Conservation (phyloP, 1,140 invertebrate species). For the Charaxes varanes region DNA sequence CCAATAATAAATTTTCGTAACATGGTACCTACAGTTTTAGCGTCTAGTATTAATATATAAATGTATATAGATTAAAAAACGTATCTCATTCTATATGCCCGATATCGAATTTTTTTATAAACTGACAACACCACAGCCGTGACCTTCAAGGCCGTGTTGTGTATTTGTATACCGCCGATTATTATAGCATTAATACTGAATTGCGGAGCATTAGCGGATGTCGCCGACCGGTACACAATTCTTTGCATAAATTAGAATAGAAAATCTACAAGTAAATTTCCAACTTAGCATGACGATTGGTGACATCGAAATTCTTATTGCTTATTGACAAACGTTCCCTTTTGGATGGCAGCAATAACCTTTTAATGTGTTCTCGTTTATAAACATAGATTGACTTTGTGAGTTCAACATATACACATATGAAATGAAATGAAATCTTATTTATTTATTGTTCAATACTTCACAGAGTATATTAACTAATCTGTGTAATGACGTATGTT, state of each 20-base stretch:
- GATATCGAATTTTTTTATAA: not conserved
- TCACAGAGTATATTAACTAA: too few species aligned
- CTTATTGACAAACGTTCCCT: slow-evolving; percentile 20
- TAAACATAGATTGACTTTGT: too few species aligned
- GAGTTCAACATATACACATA: too few species aligned
- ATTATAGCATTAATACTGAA: slow-evolving; percentile 56
- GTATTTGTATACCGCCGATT: slow-evolving; percentile 48
- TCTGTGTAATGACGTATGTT: too few species aligned
- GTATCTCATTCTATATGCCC: not conserved
- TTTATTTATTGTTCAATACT: too few species aligned
- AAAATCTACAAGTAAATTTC: slow-evolving; percentile 33
- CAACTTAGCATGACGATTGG: slow-evolving; percentile 23
- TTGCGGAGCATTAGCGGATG: slow-evolving; percentile 44
- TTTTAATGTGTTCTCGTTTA: too few species aligned
- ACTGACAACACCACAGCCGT: slow-evolving; percentile 21
- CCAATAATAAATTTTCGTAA: too few species aligned
- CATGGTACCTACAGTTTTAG: too few species aligned
- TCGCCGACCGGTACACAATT: slow-evolving; percentile 57
- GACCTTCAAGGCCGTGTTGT: slow-evolving; percentile 45
- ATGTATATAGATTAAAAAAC: not conserved
- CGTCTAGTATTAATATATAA: too few species aligned
- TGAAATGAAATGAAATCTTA: too few species aligned
- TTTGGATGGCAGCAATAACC: too few species aligned
- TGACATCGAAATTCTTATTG: slow-evolving; percentile 30
- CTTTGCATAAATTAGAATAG: slow-evolving; percentile 53